Conservation (phyloP, 2,888 invertebrate species). For the Eristalinus sepulchralis region DNA sequence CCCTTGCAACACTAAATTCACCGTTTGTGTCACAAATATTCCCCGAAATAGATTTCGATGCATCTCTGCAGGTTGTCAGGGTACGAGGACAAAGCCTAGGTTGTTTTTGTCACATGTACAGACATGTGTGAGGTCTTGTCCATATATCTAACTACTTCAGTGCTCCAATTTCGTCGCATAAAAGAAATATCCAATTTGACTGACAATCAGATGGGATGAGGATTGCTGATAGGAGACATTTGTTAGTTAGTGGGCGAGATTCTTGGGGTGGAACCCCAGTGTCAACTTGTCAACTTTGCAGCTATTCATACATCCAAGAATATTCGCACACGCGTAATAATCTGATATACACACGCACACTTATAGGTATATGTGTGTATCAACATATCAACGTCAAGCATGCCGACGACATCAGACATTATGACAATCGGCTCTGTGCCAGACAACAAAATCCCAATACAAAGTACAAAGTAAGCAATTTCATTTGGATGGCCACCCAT, state of each 20-base stretch:
- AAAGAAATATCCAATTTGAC: slow-evolving; percentile 61
- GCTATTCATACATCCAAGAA: slow-evolving; percentile 50
- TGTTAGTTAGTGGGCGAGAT: slow-evolving; percentile 10
- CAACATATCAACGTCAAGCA: slow-evolving; percentile 55
- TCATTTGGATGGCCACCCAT: slow-evolving; percentile 70
- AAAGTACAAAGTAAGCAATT: slow-evolving; percentile 71
- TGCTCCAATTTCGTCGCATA: slow-evolving; percentile 59
- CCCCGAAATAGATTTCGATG: slow-evolving; percentile 52
- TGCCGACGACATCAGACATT: slow-evolving; percentile 65
- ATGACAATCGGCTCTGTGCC: slow-evolving; percentile 70
- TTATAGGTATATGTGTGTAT: slow-evolving; percentile 16
- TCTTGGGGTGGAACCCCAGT: slow-evolving; percentile 48
- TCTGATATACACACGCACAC: neutral
- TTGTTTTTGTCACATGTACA: slow-evolving; percentile 12
- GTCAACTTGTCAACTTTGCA: slow-evolving; percentile 68
- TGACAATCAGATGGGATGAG: slow-evolving; percentile 41
- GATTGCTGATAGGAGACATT: slow-evolving; percentile 7
- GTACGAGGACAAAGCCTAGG: neutral
- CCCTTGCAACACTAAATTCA: slow-evolving; percentile 6
- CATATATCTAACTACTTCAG: slow-evolving; percentile 60
- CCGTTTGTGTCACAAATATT: slow-evolving; percentile 42
- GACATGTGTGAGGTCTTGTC: neutral
- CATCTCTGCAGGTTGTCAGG: slow-evolving; percentile 45
- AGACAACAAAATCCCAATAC: slow-evolving; percentile 71
- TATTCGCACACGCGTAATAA: neutral